Percentiles rank a stretch among this genome's conserved stretches.
Evolutionary conservation across 2,888 invertebrate genomes (phyloP).

Genomic region (Microplitis manilae): DNA sequence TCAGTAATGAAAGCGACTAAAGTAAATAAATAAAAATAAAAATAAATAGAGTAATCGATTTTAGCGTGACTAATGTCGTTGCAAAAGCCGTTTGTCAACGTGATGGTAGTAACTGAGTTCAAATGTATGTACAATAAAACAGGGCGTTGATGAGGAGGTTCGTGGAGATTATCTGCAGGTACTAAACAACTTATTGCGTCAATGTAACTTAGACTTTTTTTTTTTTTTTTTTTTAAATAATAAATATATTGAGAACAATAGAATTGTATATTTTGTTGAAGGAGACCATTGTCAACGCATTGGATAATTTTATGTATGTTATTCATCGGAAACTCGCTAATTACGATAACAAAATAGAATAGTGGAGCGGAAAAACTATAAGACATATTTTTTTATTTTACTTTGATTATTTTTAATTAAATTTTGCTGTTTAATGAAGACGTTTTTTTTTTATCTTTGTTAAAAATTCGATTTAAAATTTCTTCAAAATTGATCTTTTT

Average conservation of each 20-base stretch:
- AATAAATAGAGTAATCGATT: conserved; percentile 1
- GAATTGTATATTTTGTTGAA: conserved; percentile 30
- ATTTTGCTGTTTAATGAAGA: no score
- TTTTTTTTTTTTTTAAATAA: conserved; percentile 1
- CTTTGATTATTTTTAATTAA: no score
- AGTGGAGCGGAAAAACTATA: conserved; percentile 24
- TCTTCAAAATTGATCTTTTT: no score
- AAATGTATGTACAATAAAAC: background rate
- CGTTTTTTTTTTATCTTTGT: no score
- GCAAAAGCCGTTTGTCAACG: background rate
- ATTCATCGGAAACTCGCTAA: conserved; percentile 37
- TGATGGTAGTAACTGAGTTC: background rate
- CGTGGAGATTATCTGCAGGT: conserved; percentile 11
- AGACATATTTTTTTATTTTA: background rate
- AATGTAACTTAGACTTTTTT: conserved; percentile 10
- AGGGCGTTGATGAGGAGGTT: conserved; percentile 11
- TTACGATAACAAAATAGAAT: conserved; percentile 31
- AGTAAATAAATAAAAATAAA: background rate
- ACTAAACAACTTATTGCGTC: background rate
- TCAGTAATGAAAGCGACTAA: background rate
- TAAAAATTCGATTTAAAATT: no score
- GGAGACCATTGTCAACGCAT: conserved; percentile 30
- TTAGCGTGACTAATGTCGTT: background rate
- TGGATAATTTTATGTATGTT: conserved; percentile 33
- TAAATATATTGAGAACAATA: conserved; percentile 26